Base-by-base conservation (phyloP, 2,797 vertebrate genomes). In the Pangasius krempfi region DNA sequence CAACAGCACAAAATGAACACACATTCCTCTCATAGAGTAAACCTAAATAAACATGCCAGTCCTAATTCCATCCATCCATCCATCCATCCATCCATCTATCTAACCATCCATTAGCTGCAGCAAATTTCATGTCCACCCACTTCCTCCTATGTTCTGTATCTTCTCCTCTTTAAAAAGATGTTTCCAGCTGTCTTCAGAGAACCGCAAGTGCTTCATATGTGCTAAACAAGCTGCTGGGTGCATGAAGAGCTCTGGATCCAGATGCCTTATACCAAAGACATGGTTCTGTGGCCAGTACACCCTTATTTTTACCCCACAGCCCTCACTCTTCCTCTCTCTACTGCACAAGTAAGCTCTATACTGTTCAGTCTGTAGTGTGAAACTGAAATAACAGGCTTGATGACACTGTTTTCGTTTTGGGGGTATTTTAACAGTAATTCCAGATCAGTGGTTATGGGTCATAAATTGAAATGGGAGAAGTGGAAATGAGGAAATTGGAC, bases 271-370 rank as follows among this genome's bases (percentile, higher is more conserved):
- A 95, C 94, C 93, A 93, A 94, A 94, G 94, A 95, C 94, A 95
- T 92, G 93, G 94, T 94, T 95, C 93, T 96, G 95, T 33, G 95
- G 94, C 94, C 58, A 92, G 88, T 89, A 60, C 33, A 52, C 58
- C 88, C 92, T 94, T 96, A 96, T 97, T 96, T 96, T 96, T 95
- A 96, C 94, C 93, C 94, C 94, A 94, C 93, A 94, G 93, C 94
- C 94, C 94, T 95, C 94, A 95, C 92, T 95, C 79, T 22, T 62
- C 68, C 93, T 95, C 94, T 95, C 93, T 95, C 93, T 92, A 91
- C 94, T 95, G 93, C 94, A 95, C 95, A 95, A 93, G 94, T 94
- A 94, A 94, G 93, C 93, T 94, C 93, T 93, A 94, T 93, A 94
- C 50, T 47, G 40, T 68, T 81, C 60, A 60, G 78, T n/a, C 72